phyloP scores from a whole-genome alignment of 2,797 vertebrate genomes.

The Enteromius afrohamiltoni region DNA sequence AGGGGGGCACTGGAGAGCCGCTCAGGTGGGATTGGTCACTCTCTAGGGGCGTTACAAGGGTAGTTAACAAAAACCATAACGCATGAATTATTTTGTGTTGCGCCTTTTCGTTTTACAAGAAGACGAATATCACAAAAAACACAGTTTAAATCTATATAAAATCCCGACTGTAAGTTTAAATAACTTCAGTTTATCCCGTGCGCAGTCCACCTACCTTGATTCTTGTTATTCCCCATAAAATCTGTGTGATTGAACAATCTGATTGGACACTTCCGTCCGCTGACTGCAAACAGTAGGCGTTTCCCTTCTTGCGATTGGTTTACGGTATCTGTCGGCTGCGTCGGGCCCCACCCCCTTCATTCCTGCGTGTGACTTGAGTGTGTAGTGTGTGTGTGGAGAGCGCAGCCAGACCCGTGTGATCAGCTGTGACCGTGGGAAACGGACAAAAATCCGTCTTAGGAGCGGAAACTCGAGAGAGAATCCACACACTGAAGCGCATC shows the following conservation, averaged over 20 bases:
- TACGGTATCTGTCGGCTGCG: slow-evolving; percentile 51
- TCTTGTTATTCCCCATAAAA: slow-evolving; percentile 44
- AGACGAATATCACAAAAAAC: background rate
- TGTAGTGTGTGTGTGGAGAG: slow-evolving; percentile 42
- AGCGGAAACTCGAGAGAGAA: background rate
- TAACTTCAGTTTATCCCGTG: slow-evolving; percentile 36
- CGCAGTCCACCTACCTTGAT: slow-evolving; percentile 69
- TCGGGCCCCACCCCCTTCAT: slow-evolving; percentile 40
- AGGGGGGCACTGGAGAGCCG: slow-evolving; percentile 11
- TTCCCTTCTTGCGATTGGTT: slow-evolving; percentile 62
- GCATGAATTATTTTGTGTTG: background rate
- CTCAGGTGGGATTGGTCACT: slow-evolving; percentile 31
- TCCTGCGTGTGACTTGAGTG: slow-evolving; percentile 56
- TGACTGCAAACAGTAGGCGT: slow-evolving; percentile 20
- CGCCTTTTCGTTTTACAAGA: background rate
- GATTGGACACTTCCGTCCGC: slow-evolving; percentile 65
- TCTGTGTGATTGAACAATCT: slow-evolving; percentile 40
- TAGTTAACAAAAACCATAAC: slow-evolving; percentile 8
- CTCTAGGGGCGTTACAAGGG: slow-evolving; percentile 27
- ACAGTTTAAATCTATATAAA: background rate
- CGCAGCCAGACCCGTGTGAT: slow-evolving; percentile 31
- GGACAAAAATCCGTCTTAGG: background rate
- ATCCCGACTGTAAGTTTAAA: background rate
- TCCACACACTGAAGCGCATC: background rate
- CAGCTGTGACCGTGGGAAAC: slow-evolving; percentile 53